Evolutionary conservation across 2,888 invertebrate species (phyloP).

Genomic region (Macroteleia sp.): DNA sequence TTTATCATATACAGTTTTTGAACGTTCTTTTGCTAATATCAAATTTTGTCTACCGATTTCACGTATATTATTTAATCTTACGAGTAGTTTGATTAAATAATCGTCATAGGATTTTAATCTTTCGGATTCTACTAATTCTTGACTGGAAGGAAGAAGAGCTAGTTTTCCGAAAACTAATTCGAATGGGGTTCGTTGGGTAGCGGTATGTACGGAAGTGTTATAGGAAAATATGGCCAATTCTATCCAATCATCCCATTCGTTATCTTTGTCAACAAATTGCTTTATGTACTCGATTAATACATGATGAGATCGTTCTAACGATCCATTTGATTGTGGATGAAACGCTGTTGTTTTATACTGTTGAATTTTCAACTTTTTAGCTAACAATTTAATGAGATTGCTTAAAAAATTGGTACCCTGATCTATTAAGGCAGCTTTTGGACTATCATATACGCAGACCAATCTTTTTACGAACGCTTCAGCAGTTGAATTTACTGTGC

Average conservation of each 20-base stretch:
- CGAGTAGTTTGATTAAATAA: conserved; percentile 4
- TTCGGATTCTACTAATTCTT: background rate
- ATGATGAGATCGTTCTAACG: conserved; percentile 1
- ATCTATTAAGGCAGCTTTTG: conserved; percentile 12
- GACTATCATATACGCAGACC: background rate
- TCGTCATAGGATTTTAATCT: conserved; percentile 14
- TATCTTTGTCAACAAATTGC: background rate
- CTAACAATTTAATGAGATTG: background rate
- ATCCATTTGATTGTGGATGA: conserved; percentile 16
- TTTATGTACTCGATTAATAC: background rate
- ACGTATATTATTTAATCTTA: conserved; percentile 1
- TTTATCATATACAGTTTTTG: conserved; percentile 1
- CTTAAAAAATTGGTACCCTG: conserved; percentile 37
- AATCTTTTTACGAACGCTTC: background rate
- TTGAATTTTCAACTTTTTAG: conserved; percentile 4
- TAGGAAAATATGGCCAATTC: background rate
- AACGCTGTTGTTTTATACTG: conserved; percentile 19
- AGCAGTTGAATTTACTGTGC: background rate
- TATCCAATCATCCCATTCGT: conserved; percentile 13
- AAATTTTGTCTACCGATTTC: background rate
- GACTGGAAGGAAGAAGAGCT: background rate
- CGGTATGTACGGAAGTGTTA: background rate
- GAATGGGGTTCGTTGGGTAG: background rate
- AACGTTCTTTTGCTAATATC: background rate
- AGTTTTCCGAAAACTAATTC: conserved; percentile 1